A percentile compares a stretch with the other conserved stretches of the same genome.
Conservation (phyloP, 2,797 vertebrate species). For the Hippoglossus hippoglossus region DNA sequence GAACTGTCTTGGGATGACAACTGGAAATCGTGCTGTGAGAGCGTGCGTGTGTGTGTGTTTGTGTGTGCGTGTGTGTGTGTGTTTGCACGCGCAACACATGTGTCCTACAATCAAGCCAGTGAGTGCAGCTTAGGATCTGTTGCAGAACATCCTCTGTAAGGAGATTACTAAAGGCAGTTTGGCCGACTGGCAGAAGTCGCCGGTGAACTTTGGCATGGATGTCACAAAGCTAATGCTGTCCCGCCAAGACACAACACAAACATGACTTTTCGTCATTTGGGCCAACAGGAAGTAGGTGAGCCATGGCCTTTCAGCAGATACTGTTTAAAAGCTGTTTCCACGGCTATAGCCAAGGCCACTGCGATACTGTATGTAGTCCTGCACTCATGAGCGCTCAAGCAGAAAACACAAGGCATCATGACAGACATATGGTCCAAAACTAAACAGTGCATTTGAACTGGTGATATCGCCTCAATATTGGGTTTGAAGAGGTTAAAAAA, state of each 20-base stretch:
- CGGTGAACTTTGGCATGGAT: slow-evolving; percentile 62
- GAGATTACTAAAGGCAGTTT: slow-evolving; percentile 70
- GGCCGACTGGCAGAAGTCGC: slow-evolving; percentile 54
- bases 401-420: slow-evolving; percentile 48
- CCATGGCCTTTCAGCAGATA: slow-evolving; percentile 14
- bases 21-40: slow-evolving; percentile 39
- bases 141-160: slow-evolving; percentile 74
- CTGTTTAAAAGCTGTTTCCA: slow-evolving; percentile 26
- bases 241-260: slow-evolving; percentile 28
- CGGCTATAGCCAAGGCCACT: slow-evolving; percentile 16
- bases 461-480: slow-evolving; percentile 51
- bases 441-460: slow-evolving; percentile 54
- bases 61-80: background rate
- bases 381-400: slow-evolving; percentile 45
- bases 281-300: slow-evolving; percentile 1
- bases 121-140: slow-evolving; percentile 72
- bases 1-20: slow-evolving; percentile 65
- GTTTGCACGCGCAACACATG: slow-evolving; percentile 31
- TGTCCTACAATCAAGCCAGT: slow-evolving; percentile 56
- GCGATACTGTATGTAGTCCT: slow-evolving; percentile 3
- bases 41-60: slow-evolving; percentile 8
- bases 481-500: slow-evolving; percentile 11
- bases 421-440: slow-evolving; percentile 58
- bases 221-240: slow-evolving; percentile 36
- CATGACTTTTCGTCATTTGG: slow-evolving; percentile 19